A percentile compares a stretch with the other conserved stretches of the same genome.
These are phyloP conservation scores for Cryptotis parvus DNA, from an alignment of 2,113 vertebrate genomes.

Conservation along the genomic window DNA sequence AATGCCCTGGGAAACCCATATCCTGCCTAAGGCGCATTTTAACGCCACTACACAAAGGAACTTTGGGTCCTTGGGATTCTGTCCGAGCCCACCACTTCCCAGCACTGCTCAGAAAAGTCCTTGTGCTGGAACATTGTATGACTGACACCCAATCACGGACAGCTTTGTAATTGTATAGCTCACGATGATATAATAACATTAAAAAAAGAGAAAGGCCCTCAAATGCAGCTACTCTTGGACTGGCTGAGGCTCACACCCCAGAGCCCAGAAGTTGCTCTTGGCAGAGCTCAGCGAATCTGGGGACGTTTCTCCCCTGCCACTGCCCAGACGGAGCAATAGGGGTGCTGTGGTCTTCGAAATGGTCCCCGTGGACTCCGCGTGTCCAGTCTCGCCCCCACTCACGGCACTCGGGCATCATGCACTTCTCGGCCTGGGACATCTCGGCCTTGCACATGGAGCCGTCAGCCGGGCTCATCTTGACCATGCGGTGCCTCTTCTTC, in stretches of 20 bases:
- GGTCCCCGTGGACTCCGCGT: neutral
- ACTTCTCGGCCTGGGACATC: constrained; percentile 96
- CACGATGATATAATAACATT: no score
- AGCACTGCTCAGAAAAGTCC: neutral
- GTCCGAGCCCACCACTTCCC: neutral
- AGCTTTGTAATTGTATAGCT: no score
- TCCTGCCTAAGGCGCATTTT: neutral
- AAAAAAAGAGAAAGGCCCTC: no score
- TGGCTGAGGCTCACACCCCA: neutral
- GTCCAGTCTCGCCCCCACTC: constrained; percentile 80
- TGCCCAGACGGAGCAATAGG: neutral
- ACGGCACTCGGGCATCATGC: constrained; percentile 99
- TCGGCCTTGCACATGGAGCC: constrained; percentile 96
- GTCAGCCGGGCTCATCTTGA: constrained; percentile 96
- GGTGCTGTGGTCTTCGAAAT: neutral
- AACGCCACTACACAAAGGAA: no score
- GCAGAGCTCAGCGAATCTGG: neutral
- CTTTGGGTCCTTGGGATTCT: neutral
- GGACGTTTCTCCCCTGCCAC: neutral
- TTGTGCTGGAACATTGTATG: no score
- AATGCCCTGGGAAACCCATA: neutral
- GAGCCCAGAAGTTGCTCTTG: neutral
- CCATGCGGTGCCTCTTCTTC: constrained; percentile 95
- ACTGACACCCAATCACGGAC: no score
- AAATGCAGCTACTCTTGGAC: neutral